Conservation (phyloP, 2,113 vertebrate species). For the Dromiciops gliroides region DNA sequence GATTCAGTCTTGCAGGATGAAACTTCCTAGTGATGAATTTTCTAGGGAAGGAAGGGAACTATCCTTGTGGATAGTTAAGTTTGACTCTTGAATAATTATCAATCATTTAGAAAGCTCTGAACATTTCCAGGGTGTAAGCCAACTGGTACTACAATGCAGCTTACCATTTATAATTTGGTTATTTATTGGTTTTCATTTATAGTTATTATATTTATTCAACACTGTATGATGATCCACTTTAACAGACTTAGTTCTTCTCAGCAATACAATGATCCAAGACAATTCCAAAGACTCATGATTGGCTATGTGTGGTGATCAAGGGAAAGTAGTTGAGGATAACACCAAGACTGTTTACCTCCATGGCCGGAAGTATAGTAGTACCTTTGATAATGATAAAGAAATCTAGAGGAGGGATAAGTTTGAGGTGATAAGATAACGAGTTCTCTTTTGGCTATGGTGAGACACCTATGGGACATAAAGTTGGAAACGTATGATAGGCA, state of each 20-base stretch:
- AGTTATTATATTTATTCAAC: too few species aligned
- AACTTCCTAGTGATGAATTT: neutral
- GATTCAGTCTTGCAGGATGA: neutral
- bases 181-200: too few species aligned
- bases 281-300: neutral
- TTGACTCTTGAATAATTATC: neutral
- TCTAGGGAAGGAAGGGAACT: neutral
- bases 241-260: too few species aligned
- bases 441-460: neutral
- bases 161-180: neutral
- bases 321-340: neutral
- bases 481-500: neutral
- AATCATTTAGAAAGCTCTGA: neutral
- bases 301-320: neutral
- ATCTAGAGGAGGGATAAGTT: too few species aligned
- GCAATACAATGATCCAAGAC: too few species aligned
- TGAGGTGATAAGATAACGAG: neutral
- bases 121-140: neutral
- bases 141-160: neutral
- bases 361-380: neutral
- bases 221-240: too few species aligned
- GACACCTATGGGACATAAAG: neutral
- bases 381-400: too few species aligned
- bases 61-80: neutral
- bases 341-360: neutral